Evolutionary conservation across 1,140 invertebrate genomes (phyloP), one percentile per base, ranked within the genome.

Genomic region (Colletes latitarsis): DNA sequence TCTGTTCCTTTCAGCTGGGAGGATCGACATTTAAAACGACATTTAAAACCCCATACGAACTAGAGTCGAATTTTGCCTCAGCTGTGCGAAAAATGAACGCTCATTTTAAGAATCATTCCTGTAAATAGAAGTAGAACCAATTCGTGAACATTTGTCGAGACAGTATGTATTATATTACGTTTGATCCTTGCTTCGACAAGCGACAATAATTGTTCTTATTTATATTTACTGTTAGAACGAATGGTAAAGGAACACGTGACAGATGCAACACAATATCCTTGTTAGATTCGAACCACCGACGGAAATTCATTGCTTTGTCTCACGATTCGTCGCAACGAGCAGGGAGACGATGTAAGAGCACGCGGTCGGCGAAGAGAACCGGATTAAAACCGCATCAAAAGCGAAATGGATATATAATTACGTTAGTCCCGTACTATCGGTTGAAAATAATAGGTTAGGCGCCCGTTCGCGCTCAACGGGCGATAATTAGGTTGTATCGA

Each of bases 331-430:
- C 21, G 39, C 55, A 21, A 71, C 17, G 14, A 39, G 6, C 21
- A 30, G 6, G 17, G n/a, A 55, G 69, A 81, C 49, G 53, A 46
- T 52, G 67, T 62, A 79, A 83, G 69, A 62, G 71, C 49, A 41
- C n/a, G 62, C n/a, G 19, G 39, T n/a, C 30, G 67, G 43, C 64
- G 55, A 46, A 73, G 69, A 63, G 83, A 88, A 91, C 82, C 89
- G 88, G 88, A 90, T 91, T 91, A 90, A 90, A 91, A 88, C 89
- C 87, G 89, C 89, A 90, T 92, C 91, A 91, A 91, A 90, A 89
- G 90, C 86, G 84, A 87, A 89, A 92, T 92, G 89, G 90, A 91
- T 92, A 87, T 91, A 91, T 93, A 92, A 92, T 93, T 92, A 92
- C 87, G 90, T 91, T 90, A 89, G 88, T 53, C 80, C 81, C 82